These are phyloP conservation scores for Myiagra hebetior DNA, from an alignment of 2,113 vertebrate species.

Conservation along the genomic window DNA sequence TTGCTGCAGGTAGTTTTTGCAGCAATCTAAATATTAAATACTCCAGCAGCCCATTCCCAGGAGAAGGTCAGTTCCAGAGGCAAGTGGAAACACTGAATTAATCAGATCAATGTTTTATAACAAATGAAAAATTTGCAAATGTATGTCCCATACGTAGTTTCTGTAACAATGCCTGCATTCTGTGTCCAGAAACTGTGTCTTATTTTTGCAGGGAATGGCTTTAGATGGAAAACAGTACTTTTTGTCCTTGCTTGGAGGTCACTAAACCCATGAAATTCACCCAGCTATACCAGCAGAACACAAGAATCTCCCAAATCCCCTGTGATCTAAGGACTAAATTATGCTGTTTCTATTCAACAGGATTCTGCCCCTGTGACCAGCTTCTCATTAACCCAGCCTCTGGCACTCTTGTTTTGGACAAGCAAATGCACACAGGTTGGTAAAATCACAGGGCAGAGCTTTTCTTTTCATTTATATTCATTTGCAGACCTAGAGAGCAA, in stretches of 20 bases:
- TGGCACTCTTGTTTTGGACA: neutral
- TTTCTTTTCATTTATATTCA: neutral
- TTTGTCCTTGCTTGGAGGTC: conserved; percentile 20
- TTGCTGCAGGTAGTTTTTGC: neutral
- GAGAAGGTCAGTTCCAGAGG: conserved; percentile 50
- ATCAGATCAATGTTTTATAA: conserved; percentile 37
- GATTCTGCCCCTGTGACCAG: neutral
- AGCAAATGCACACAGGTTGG: neutral
- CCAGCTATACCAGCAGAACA: neutral
- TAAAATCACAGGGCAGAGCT: neutral
- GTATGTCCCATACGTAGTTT: conserved; percentile 1
- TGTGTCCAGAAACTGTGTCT: conserved; percentile 19
- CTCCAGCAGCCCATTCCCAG: neutral
- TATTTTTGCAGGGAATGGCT: neutral
- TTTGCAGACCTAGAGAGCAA: neutral
- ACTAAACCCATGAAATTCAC: conserved; percentile 17
- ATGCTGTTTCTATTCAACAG: neutral
- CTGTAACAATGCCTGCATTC: neutral
- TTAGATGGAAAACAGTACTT: neutral
- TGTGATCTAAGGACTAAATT: neutral
- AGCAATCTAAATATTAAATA: neutral
- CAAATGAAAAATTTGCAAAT: conserved; percentile 10
- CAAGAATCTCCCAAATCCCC: neutral
- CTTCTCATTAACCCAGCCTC: neutral
- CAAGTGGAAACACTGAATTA: conserved; percentile 38